Base-by-base conservation (phyloP, 2,113 vertebrate species). In the Tragulus kanchil region DNA sequence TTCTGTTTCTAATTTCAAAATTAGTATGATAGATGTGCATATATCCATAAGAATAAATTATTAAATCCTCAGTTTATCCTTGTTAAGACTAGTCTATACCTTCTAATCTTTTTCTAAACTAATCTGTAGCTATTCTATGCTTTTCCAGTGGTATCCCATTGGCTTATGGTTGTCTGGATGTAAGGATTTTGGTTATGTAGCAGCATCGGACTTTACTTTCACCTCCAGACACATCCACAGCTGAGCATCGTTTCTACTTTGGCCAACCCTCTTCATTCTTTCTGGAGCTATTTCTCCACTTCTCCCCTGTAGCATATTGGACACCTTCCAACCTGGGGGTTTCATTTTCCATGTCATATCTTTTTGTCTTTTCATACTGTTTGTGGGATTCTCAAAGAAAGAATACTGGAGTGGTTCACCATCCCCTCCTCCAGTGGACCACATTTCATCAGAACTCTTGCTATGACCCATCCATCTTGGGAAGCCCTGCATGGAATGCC, bases 1-100 rank as follows among this genome's bases (percentile, higher is more conserved):
- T 25, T 73, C 42, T 75, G 16, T 69, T 48, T n/a, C 48, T 91
- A 58, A 86, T 67, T 93, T 56, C 54, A 59, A 65, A 73, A 81
- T 75, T 45, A 79, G 31, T 13, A 3, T 50, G 17, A n/a, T 79
- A 42, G 26, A 31, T 71, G 56, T 14, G 45, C 3, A 19, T 14
- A 8, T 65, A n/a, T 23, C 12, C 5, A 48, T 69, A 82, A 61
- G 8, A 28, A 59, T 67, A 36, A 73, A 71, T 59, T 10, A 56
- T 36, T 62, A 61, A 59, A 11, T 58, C 13, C 15, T 85, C 13
- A 13, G 21, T 16, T 71, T 61, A 25, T 16, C 26, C 16, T 28
- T 25, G 31, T n/a, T 89, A 42, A 52, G 17, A 6, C 31, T 26
- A 3, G 15, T 25, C 3, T 26, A 26, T 26, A 1, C 4, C 62